These are phyloP conservation scores for Cyprinus carpio DNA, from an alignment of 2,113 vertebrate genomes.

Conservation along the genomic window DNA sequence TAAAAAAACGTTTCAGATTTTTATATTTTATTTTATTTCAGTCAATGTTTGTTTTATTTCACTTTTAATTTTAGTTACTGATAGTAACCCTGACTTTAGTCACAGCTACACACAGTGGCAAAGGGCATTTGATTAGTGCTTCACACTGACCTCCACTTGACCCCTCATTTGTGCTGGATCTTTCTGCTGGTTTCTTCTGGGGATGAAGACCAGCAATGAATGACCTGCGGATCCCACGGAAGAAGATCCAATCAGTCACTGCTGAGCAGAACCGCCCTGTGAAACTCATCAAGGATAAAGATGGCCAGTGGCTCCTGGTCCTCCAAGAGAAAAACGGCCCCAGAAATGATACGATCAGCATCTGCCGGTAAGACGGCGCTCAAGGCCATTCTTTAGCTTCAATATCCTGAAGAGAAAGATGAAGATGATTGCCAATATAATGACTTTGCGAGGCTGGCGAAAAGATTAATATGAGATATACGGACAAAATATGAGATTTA, in stretches of 20 bases:
- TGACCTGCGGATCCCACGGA: not conserved
- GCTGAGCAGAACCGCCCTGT: not conserved
- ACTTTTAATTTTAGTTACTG: too few species aligned
- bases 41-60: not conserved
- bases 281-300: conserved; percentile 22
- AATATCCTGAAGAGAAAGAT: conserved; percentile 33
- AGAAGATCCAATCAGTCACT: conserved; percentile 20
- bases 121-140: not conserved
- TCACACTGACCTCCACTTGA: conserved; percentile 11
- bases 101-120: not conserved
- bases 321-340: not conserved
- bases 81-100: not conserved
- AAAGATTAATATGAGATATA: conserved; percentile 20
- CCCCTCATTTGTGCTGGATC: not conserved
- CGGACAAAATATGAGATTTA: conserved; percentile 16
- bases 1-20: too few species aligned
- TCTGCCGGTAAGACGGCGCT: not conserved
- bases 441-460: not conserved
- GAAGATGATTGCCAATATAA: conserved; percentile 30
- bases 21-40: not conserved
- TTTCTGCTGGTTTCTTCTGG: not conserved
- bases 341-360: conserved; percentile 10
- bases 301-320: not conserved
- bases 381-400: conserved; percentile 27
- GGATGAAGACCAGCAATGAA: conserved; percentile 9